These are phyloP conservation scores for Hermaeophaga mercurialis DNA, from an alignment of 2,888 invertebrate species.

Conservation along the genomic window DNA sequence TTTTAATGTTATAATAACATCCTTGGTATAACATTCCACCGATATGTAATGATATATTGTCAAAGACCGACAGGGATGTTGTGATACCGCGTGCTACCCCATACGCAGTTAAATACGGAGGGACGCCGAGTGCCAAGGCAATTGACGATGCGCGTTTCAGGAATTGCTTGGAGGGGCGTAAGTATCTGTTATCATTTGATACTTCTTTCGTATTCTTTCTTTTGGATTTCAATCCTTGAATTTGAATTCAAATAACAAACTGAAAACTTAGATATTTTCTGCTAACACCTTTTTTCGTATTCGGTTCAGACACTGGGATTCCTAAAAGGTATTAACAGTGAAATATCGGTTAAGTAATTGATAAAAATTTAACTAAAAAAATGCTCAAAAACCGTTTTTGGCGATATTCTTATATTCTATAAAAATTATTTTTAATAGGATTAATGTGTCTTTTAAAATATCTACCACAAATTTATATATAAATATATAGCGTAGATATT, in stretches of 20 bases:
- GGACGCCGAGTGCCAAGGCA: slow-evolving; percentile 51
- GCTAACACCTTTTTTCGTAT: too few relatives aligned
- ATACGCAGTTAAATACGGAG: slow-evolving; percentile 54
- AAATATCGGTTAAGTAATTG: too few relatives aligned
- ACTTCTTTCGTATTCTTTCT: slow-evolving; percentile 46
- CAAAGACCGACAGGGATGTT: slow-evolving; percentile 45
- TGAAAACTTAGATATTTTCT: neutral
- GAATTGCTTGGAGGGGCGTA: slow-evolving; percentile 50
- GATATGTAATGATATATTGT: slow-evolving; percentile 37
- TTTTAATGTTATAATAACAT: neutral
- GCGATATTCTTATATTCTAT: too few relatives aligned
- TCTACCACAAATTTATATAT: too few relatives aligned
- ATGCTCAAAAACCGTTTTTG: too few relatives aligned
- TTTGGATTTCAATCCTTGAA: slow-evolving; percentile 16
- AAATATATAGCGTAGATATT: too few relatives aligned
- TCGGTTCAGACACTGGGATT: too few relatives aligned
- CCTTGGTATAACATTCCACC: slow-evolving; percentile 2
- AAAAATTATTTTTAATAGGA: too few relatives aligned
- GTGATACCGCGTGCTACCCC: slow-evolving; percentile 51
- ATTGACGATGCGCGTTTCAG: slow-evolving; percentile 52
- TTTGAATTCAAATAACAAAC: slow-evolving; percentile 14
- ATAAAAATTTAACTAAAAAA: too few relatives aligned
- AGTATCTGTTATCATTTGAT: slow-evolving; percentile 52
- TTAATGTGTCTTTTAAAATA: too few relatives aligned
- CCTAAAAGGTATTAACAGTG: too few relatives aligned